A percentile compares a stretch with the other conserved stretches of the same genome.
These are phyloP conservation scores for Elgaria multicarinata DNA, from an alignment of 2,113 vertebrate genomes.

Conservation along the genomic window DNA sequence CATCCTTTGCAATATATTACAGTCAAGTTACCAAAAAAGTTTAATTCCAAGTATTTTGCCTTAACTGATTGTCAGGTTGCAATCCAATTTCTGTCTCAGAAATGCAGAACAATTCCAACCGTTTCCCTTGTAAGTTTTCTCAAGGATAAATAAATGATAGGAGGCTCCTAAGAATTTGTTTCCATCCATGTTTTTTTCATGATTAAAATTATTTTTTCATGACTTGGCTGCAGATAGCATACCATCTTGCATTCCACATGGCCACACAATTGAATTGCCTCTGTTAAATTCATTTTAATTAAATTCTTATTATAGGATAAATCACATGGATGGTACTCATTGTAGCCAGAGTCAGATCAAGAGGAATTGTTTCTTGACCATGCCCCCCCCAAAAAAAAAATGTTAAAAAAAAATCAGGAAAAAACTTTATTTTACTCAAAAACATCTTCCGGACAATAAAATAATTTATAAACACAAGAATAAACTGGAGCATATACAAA, in stretches of 20 bases:
- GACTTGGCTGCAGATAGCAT: background rate
- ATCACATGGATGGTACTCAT: background rate
- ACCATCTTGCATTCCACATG: background rate
- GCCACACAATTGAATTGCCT: background rate
- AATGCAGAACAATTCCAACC: background rate
- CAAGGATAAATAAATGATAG: background rate
- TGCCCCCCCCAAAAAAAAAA: too few species aligned
- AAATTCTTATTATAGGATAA: background rate
- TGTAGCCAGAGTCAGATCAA: background rate
- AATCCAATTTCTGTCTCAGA: background rate
- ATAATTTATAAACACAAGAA: too few species aligned
- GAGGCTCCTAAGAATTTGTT: background rate
- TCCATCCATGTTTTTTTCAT: background rate
- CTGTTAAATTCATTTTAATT: background rate
- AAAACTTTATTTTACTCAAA: too few species aligned
- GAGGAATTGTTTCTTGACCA: too few species aligned
- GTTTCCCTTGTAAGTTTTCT: background rate
- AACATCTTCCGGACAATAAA: too few species aligned
- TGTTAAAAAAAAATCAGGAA: too few species aligned
- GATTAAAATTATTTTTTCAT: slow-evolving; percentile 13
- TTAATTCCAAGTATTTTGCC: background rate
- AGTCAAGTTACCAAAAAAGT: background rate
- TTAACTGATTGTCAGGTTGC: background rate
- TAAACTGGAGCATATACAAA: too few species aligned
- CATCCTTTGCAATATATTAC: background rate